phyloP scores from a whole-genome alignment of 92 coral and sea anemone genomes.

The Actinostola sp. region DNA sequence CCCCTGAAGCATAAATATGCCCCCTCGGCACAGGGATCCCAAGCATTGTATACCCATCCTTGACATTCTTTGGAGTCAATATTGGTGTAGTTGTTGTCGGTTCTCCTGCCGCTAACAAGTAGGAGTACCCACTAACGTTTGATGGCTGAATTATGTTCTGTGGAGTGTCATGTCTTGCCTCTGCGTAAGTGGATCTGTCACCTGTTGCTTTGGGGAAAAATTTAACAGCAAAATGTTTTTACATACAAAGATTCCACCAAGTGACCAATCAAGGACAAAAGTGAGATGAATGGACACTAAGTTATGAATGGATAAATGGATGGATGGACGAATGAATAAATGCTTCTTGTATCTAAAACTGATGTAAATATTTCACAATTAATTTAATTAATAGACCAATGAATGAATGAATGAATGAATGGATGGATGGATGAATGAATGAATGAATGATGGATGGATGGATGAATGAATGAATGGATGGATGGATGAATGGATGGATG shows the following conservation, averaged over 20 bases:
- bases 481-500: not conserved
- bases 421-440: not conserved
- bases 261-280: conserved; percentile 1
- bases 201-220: not conserved
- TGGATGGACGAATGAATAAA: not conserved
- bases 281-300: not conserved
- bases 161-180: not conserved
- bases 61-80: conserved; percentile 55
- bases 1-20: conserved; percentile 1
- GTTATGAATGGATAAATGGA: not conserved
- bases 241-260: not conserved
- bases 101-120: conserved; percentile 44
- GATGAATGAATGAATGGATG: not conserved
- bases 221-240: no score
- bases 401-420: conserved; percentile 3
- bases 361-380: no score
- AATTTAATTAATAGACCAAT: not conserved
- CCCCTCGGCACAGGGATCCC: conserved; percentile 55
- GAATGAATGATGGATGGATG: not conserved
- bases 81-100: conserved; percentile 27
- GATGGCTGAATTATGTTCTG: not conserved
- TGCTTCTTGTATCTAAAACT: not conserved
- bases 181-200: not conserved
- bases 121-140: conserved; percentile 40
- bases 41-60: conserved; percentile 70